Evolutionary conservation across 1,140 invertebrate genomes (phyloP), one percentile per base, ranked within the genome.

Genomic region (Drosophila grimshawi): DNA sequence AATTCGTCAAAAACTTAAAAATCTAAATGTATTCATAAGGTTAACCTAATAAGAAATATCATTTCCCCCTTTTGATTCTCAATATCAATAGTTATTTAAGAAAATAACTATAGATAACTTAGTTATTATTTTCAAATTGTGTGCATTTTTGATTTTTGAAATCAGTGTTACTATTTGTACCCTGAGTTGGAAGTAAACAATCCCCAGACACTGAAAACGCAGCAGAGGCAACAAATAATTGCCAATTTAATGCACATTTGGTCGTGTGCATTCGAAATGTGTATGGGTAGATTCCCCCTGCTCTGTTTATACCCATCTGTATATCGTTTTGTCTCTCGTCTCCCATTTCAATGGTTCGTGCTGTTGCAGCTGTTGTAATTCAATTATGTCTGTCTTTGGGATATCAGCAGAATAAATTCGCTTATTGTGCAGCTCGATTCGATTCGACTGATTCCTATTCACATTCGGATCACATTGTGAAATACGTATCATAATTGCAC

Each of bases 381-480:
- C 69, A 88, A 88, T 88, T 88, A 89, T 89, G 70, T 88, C 85
- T 88, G 85, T 89, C 85, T 88, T 88, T 88, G 80, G 80, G 69
- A 86, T 88, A 86, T 86, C 83, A 86, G 83, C 68, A 83, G 75
- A 86, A 86, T 78, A 83, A 88, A 88, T 82, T 80, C 71, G 83
- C 80, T 70, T 81, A 76, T 81, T 81, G 77, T 83, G 70, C 57
- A 56, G 51, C 75, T 52, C 37, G 5, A 59, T 59, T 52, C 37
- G 33, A 37, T 64, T 56, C 19, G 46, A 32, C 37, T 55, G 19
- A 19, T 62, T 45, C 51, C 32, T 33, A 64, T 65, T 71, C 69
- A 8, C 46, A 66, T 72, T 72, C 56, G 10, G 19, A 19, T 19
- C 19, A 19, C 19, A 51, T 51, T 67, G 57, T 69, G 71, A 65